Conservation (phyloP, 2,113 vertebrate species). For the Chaetops frenatus region DNA sequence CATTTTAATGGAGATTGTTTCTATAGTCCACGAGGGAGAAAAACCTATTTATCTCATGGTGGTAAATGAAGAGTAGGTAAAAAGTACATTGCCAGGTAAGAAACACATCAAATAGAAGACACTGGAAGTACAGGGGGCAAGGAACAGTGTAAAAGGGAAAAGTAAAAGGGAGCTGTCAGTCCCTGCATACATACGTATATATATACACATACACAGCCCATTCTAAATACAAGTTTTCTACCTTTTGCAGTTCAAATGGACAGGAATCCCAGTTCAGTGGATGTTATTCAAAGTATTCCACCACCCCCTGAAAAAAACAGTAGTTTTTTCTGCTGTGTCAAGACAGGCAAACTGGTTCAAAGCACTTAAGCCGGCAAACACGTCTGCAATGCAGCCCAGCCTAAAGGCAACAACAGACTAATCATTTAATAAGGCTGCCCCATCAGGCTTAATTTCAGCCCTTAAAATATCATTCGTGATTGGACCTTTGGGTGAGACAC, state of each 20-base stretch:
- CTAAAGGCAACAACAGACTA: constrained; percentile 13
- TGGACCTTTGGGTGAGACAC: neutral
- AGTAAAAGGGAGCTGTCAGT: neutral
- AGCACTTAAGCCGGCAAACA: constrained; percentile 22
- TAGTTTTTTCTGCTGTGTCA: constrained; percentile 16
- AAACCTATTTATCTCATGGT: neutral
- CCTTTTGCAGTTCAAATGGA: neutral
- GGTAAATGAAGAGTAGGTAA: neutral
- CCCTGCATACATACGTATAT: fast-evolving
- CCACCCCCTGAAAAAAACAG: neutral
- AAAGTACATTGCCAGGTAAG: neutral
- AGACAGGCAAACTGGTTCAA: constrained; percentile 24
- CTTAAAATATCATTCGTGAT: neutral
- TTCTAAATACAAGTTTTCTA: neutral
- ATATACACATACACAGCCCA: fast-evolving
- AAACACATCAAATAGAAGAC: neutral
- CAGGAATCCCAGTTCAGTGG: neutral
- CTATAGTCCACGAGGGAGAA: neutral
- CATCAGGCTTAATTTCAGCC: constrained; percentile 32
- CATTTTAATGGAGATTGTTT: neutral
- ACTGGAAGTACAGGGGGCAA: neutral
- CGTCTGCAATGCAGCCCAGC: constrained; percentile 9
- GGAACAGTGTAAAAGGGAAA: neutral
- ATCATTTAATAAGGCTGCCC: neutral
- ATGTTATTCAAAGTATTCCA: neutral